These are phyloP conservation scores for Callipepla californica DNA, from an alignment of 2,113 vertebrate species.

Conservation along the genomic window DNA sequence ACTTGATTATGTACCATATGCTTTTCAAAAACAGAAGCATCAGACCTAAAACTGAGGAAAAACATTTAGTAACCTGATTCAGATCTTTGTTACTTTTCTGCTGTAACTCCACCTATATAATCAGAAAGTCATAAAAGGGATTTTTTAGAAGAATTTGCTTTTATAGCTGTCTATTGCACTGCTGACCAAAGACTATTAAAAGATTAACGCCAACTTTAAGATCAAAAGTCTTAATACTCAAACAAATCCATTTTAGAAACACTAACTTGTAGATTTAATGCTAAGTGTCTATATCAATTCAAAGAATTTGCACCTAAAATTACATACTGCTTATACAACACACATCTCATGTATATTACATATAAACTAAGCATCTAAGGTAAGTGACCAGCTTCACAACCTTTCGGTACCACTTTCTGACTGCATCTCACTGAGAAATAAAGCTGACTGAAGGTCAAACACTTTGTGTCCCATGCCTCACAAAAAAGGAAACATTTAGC, in stretches of 20 bases:
- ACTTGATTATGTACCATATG: conserved; percentile 22
- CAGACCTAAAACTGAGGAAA: conserved; percentile 23
- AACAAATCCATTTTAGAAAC: background rate
- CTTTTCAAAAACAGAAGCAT: conserved; percentile 15
- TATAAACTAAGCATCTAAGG: background rate
- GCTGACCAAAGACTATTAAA: background rate
- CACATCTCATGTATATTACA: background rate
- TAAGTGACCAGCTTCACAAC: background rate
- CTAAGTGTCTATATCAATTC: background rate
- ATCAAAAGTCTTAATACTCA: background rate
- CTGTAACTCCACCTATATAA: background rate
- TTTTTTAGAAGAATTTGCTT: background rate
- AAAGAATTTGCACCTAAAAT: background rate
- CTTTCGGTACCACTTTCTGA: background rate
- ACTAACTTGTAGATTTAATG: background rate
- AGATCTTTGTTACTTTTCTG: background rate
- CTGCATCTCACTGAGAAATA: background rate
- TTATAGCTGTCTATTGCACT: background rate
- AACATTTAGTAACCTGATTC: background rate
- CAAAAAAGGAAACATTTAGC: background rate
- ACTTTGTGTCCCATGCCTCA: background rate
- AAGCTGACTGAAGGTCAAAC: background rate
- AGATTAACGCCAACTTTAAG: background rate
- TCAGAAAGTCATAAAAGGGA: background rate
- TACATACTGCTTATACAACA: fast-evolving